These are phyloP conservation scores for Lasioglossum albipes DNA, from an alignment of 1,140 invertebrate genomes.

Conservation along the genomic window DNA sequence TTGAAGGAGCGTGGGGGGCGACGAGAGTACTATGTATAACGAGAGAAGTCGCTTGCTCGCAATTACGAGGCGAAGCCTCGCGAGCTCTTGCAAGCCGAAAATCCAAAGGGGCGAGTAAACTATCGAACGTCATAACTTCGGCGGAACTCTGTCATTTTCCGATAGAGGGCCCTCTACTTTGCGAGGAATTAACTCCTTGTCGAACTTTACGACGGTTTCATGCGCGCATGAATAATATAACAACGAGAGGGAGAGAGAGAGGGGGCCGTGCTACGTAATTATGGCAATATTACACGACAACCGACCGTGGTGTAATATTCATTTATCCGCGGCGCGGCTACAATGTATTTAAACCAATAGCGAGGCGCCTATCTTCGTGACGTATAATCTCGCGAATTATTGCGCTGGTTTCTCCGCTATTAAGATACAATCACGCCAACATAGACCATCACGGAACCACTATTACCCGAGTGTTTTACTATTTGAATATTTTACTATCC, in stretches of 20 bases:
- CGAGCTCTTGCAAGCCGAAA: neutral
- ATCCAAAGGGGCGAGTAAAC: slow-evolving; percentile 9
- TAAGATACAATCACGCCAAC: neutral
- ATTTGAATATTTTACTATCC: no score
- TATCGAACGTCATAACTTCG: slow-evolving; percentile 1
- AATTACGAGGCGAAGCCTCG: slow-evolving; percentile 13
- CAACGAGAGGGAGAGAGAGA: neutral
- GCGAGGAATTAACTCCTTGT: neutral
- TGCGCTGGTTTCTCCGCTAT: neutral
- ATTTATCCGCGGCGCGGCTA: neutral
- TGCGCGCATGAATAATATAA: slow-evolving; percentile 24
- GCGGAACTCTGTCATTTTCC: slow-evolving; percentile 8
- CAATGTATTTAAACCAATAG: slow-evolving; percentile 16
- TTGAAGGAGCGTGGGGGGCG: no score
- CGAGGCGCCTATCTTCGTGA: neutral
- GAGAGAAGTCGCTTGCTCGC: neutral
- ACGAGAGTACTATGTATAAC: neutral
- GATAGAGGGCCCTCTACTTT: neutral
- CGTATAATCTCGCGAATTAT: neutral
- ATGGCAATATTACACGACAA: slow-evolving; percentile 31
- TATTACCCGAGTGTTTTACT: neutral
- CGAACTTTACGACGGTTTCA: slow-evolving; percentile 36
- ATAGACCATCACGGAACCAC: neutral
- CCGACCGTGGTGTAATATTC: slow-evolving; percentile 11
- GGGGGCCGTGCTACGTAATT: neutral